These are phyloP conservation scores for Alauda arvensis DNA, from an alignment of 2,797 vertebrate species.

Conservation along the genomic window DNA sequence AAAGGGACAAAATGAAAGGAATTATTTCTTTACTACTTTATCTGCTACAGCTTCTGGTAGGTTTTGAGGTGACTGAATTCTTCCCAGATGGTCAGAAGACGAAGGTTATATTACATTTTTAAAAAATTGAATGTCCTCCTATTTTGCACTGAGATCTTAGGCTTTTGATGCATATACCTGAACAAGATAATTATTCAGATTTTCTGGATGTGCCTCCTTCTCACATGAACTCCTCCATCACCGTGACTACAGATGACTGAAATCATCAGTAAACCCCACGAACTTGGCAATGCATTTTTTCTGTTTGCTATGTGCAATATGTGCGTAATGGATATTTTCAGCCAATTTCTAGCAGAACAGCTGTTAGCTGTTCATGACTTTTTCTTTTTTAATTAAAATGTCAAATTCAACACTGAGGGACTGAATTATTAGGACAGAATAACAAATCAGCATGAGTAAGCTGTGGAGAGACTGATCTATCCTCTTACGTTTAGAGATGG, in stretches of 20 bases:
- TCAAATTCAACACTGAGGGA: neutral
- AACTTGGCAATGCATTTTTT: constrained; percentile 9
- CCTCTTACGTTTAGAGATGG: neutral
- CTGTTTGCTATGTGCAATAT: constrained; percentile 21
- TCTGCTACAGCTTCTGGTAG: constrained; percentile 6
- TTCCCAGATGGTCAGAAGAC: constrained; percentile 13
- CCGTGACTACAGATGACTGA: constrained; percentile 25
- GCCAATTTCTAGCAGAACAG: neutral
- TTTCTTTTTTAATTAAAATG: neutral
- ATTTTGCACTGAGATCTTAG: constrained; percentile 3
- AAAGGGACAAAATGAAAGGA: constrained; percentile 4
- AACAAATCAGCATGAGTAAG: neutral
- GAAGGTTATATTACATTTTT: neutral
- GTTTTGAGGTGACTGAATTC: constrained; percentile 1
- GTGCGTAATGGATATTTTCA: constrained; percentile 15
- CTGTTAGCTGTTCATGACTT: neutral
- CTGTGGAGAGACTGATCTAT: neutral
- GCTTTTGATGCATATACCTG: neutral
- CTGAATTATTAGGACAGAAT: neutral
- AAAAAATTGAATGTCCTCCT: neutral
- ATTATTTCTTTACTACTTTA: constrained; percentile 18
- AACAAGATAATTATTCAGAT: neutral
- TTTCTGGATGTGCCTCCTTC: constrained; percentile 10
- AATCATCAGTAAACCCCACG: constrained; percentile 15
- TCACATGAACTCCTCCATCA: neutral